Evolutionary conservation across 2,888 invertebrate genomes (phyloP).

Genomic region (Orchesella flavescens): DNA sequence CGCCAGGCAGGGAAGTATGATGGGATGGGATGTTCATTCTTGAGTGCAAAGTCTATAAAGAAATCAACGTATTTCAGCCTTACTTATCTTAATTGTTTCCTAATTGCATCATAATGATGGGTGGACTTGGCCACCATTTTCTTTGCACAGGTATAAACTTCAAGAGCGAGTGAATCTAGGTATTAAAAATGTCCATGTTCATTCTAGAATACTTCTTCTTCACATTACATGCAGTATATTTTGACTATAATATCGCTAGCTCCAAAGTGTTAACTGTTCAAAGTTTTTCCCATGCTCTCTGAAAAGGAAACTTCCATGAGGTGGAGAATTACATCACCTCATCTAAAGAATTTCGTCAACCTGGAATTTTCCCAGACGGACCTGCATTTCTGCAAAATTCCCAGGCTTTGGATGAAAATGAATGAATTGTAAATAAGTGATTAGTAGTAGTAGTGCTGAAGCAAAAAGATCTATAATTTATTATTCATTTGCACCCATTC

Average conservation of each 20-base stretch:
- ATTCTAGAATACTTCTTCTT: background rate
- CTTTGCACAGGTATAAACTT: background rate
- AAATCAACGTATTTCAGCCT: constrained; percentile 28
- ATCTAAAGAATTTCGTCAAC: background rate
- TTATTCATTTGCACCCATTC: constrained; percentile 35
- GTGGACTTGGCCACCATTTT: constrained; percentile 22
- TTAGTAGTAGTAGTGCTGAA: constrained; percentile 6
- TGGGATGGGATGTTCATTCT: background rate
- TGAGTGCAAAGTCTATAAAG: constrained; percentile 50
- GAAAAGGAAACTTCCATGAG: background rate
- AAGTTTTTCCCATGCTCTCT: background rate
- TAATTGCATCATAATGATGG: constrained; percentile 55
- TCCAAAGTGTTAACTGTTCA: too few relatives aligned
- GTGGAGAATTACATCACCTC: background rate
- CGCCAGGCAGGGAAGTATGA: background rate
- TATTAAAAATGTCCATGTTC: background rate
- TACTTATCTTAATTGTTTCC: constrained; percentile 52
- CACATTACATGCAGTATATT: background rate
- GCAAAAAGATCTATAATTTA: constrained; percentile 19
- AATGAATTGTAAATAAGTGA: constrained; percentile 47
- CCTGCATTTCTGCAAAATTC: constrained; percentile 9
- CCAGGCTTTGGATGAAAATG: constrained; percentile 24
- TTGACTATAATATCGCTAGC: background rate
- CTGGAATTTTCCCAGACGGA: background rate
- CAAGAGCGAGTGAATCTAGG: background rate